Conservation (phyloP, 2,888 invertebrate genomes). For the Trisateles emortualis region DNA sequence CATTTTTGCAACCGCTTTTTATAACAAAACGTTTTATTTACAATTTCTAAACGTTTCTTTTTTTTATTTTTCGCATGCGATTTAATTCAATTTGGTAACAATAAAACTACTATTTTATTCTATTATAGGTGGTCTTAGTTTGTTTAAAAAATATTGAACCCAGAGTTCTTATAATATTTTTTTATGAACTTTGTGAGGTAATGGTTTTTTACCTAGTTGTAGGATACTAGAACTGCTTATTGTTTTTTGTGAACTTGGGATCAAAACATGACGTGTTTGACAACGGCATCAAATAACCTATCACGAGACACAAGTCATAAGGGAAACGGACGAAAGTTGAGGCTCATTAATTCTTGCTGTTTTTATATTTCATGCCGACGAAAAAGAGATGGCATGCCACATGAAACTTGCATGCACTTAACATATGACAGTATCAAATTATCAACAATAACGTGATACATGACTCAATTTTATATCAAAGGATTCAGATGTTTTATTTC, state of each 20-base stretch:
- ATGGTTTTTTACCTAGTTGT: constrained; percentile 14
- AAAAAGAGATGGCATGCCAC: too few species aligned
- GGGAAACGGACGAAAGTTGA: too few species aligned
- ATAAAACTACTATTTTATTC: constrained; percentile 65
- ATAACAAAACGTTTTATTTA: constrained; percentile 52
- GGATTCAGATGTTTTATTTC: too few species aligned
- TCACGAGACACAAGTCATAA: too few species aligned
- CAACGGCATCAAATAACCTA: neutral
- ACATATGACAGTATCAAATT: too few species aligned
- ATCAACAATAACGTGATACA: too few species aligned
- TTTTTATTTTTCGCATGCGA: constrained; percentile 66
- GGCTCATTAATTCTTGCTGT: too few species aligned
- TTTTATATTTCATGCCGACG: too few species aligned
- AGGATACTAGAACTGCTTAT: constrained; percentile 14
- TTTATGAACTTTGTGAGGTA: neutral
- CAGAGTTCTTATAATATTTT: constrained; percentile 13
- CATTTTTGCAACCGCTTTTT: constrained; percentile 33
- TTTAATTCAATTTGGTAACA: constrained; percentile 82
- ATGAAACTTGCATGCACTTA: too few species aligned
- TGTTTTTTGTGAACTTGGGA: neutral
- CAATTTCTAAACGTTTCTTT: constrained; percentile 59
- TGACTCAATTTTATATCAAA: too few species aligned
- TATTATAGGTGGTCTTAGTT: constrained; percentile 64
- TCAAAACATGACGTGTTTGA: neutral
- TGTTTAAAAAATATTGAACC: constrained; percentile 39